Percentiles rank a stretch among this genome's conserved stretches.
Evolutionary conservation across 2,797 vertebrate species (phyloP).

Genomic region (Philypnodon macrostomus): DNA sequence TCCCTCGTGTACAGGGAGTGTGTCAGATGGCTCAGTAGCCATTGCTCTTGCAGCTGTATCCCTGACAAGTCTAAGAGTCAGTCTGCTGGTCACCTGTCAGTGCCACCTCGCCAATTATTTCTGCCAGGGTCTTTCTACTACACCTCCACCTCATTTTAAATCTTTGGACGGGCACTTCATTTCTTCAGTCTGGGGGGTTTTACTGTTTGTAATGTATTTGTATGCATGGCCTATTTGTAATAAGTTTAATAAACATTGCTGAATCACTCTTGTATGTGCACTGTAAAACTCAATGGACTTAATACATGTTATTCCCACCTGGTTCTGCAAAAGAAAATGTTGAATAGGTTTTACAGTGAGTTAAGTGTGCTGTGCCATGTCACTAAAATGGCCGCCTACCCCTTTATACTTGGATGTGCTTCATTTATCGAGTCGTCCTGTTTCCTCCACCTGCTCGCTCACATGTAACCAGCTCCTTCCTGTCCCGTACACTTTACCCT

Average conservation of each 20-base stretch:
- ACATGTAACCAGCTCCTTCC: slow-evolving; percentile 20
- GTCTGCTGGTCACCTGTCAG: slow-evolving; percentile 7
- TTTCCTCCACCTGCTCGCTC: slow-evolving; percentile 28
- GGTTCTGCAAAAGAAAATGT: no score
- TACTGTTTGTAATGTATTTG: no score
- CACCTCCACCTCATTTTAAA: neutral
- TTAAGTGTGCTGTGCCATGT: neutral
- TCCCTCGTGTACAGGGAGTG: neutral
- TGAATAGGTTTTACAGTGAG: neutral
- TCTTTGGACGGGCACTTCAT: no score
- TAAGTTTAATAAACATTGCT: no score
- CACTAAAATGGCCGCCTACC: no score
- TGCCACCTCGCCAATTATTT: slow-evolving; percentile 10
- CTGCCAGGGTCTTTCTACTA: slow-evolving; percentile 1
- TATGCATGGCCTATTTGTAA: no score
- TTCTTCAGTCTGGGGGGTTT: no score
- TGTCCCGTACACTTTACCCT: slow-evolving; percentile 23
- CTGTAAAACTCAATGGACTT: no score
- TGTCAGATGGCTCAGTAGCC: slow-evolving; percentile 3
- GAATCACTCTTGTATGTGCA: no score
- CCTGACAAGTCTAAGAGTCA: slow-evolving; percentile 4
- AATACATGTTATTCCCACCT: no score
- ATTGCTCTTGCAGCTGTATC: neutral
- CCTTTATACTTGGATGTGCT: slow-evolving; percentile 10
- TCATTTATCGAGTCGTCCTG: slow-evolving; percentile 22